These are phyloP conservation scores for Temnothorax longispinosus DNA, from an alignment of 1,140 invertebrate species.

Conservation along the genomic window DNA sequence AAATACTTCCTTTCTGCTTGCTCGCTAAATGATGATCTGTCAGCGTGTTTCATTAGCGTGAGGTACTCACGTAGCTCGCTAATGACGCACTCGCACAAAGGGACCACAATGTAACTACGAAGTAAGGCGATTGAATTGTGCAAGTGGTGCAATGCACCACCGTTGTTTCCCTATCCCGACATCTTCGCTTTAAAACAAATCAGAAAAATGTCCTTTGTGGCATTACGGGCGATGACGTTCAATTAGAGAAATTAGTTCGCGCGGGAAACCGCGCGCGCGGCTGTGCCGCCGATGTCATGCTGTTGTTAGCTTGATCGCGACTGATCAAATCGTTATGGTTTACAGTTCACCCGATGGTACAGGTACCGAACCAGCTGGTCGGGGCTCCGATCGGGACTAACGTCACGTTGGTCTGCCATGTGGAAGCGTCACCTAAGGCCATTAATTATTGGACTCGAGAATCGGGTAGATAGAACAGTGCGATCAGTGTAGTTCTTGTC, in stretches of 20 bases:
- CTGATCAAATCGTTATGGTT: constrained; percentile 76
- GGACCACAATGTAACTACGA: constrained; percentile 38
- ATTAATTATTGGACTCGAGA: constrained; percentile 96
- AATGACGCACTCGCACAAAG: constrained; percentile 62
- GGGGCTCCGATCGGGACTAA: constrained; percentile 92
- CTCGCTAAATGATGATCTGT: constrained; percentile 68
- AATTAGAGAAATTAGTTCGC: constrained; percentile 53
- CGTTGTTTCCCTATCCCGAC: background rate
- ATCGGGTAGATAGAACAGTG: constrained; percentile 88
- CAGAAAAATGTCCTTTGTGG: constrained; percentile 44
- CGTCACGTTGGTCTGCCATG: constrained; percentile 94
- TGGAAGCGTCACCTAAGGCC: constrained; percentile 94
- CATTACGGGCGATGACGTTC: constrained; percentile 10
- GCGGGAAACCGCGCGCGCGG: background rate
- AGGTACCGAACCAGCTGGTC: constrained; percentile 94
- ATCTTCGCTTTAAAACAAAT: constrained; percentile 16
- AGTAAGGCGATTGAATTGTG: constrained; percentile 64
- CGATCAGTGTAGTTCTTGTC: constrained; percentile 9
- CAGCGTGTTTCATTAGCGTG: constrained; percentile 70
- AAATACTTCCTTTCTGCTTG: background rate
- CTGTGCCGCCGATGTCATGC: background rate
- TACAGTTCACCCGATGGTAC: constrained; percentile 93
- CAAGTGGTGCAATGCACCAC: constrained; percentile 21
- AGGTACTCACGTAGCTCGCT: constrained; percentile 38
- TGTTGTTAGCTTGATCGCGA: constrained; percentile 28